Evolutionary conservation across 2,113 vertebrate species (phyloP).

Genomic region (Leptobrachium ailaonicum): DNA sequence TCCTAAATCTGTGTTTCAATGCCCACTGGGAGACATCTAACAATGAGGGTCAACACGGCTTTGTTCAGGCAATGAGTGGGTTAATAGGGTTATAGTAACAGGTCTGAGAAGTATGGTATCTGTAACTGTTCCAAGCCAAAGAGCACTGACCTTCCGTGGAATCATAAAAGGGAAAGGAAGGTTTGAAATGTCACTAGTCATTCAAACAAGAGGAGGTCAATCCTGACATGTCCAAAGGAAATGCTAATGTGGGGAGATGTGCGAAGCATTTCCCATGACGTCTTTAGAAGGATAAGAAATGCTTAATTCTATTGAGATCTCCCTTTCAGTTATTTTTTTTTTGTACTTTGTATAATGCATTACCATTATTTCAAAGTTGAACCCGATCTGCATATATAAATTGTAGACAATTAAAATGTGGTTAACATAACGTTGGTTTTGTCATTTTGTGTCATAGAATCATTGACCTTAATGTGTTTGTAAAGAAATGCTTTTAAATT

Average conservation of each 20-base stretch:
- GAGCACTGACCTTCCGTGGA: conserved; percentile 63
- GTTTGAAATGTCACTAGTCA: conserved; percentile 78
- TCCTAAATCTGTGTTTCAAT: not conserved
- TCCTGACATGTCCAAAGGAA: conserved; percentile 77
- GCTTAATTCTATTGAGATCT: conserved; percentile 11
- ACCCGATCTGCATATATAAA: no score
- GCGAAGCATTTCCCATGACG: conserved; percentile 58
- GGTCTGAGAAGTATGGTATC: conserved; percentile 58
- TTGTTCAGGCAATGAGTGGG: conserved; percentile 25
- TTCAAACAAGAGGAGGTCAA: conserved; percentile 74
- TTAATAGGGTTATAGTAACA: conserved; percentile 40
- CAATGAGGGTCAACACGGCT: conserved; percentile 3
- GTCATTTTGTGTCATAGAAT: no score
- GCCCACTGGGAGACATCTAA: not conserved
- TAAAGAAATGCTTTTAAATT: no score
- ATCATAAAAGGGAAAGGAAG: conserved; percentile 61
- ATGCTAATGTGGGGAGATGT: conserved; percentile 73
- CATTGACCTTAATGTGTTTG: no score
- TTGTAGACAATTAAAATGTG: no score
- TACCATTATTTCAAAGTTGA: no score
- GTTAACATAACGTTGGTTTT: no score
- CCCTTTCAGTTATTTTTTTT: not conserved
- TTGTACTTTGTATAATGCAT: not conserved
- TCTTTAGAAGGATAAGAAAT: conserved; percentile 35
- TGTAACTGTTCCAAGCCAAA: conserved; percentile 60